Evolutionary conservation across 2,113 vertebrate genomes (phyloP).

Genomic region (Elgaria multicarinata): DNA sequence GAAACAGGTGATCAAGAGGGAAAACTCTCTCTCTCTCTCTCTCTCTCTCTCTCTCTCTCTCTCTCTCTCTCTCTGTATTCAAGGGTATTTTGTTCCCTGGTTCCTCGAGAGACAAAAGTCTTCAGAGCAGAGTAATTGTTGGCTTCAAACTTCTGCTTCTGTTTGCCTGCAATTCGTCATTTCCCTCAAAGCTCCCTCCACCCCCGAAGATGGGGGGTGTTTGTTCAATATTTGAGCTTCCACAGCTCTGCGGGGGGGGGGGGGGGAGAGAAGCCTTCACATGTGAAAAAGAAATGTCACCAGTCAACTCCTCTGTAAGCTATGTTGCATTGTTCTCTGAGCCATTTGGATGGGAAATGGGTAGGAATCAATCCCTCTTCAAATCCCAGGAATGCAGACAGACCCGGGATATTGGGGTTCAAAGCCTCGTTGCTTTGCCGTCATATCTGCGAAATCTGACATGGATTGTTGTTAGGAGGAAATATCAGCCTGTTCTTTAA

Average conservation of each 20-base stretch:
- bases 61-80: too few species aligned
- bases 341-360: neutral
- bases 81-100: conserved; percentile 35
- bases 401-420: fast-evolving
- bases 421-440: fast-evolving
- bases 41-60: too few species aligned
- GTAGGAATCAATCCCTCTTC: neutral
- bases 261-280: neutral
- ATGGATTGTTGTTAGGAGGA: neutral
- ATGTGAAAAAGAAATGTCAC: conserved; percentile 1
- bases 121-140: conserved; percentile 55
- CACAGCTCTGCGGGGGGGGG: conserved; percentile 7
- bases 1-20: conserved; percentile 14
- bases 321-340: conserved; percentile 32
- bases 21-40: too few species aligned
- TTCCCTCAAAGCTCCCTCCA: neutral
- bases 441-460: neutral
- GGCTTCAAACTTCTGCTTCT: conserved; percentile 59
- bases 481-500: neutral
- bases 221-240: conserved; percentile 53
- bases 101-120: conserved; percentile 51
- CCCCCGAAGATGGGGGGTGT: neutral
- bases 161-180: conserved; percentile 53
- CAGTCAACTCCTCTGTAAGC: conserved; percentile 18
- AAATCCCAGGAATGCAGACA: neutral